Conservation (phyloP, 2,113 vertebrate species). For the Nycticryphes semicollaris region DNA sequence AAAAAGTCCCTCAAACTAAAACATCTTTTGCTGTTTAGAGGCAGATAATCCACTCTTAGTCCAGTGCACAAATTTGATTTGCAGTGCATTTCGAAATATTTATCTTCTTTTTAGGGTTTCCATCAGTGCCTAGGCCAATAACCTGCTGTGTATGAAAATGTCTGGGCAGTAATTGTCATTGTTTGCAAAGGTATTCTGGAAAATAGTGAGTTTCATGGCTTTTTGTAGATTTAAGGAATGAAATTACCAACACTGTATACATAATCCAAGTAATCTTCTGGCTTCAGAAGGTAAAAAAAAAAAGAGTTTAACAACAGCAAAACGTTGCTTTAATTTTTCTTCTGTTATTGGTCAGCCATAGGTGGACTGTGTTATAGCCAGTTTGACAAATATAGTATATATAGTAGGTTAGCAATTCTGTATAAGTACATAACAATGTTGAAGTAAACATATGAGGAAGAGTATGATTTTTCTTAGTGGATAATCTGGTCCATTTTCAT, state of each 20-base stretch:
- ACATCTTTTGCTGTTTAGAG: conserved; percentile 64
- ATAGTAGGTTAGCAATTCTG: conserved; percentile 80
- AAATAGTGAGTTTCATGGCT: conserved; percentile 52
- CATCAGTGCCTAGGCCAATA: conserved; percentile 74
- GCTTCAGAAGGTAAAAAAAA: conserved; percentile 74
- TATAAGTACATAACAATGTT: conserved; percentile 75
- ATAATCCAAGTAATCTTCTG: conserved; percentile 75
- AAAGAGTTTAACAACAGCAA: conserved; percentile 65
- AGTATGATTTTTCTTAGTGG: background rate
- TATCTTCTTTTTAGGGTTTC: conserved; percentile 78
- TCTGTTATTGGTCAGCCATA: conserved; percentile 73
- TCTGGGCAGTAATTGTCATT: conserved; percentile 76
- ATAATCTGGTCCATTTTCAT: conserved; percentile 39
- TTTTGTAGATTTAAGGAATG: conserved; percentile 75
- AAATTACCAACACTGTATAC: conserved; percentile 74
- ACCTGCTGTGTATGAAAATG: conserved; percentile 81
- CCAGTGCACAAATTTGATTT: conserved; percentile 74
- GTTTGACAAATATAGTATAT: conserved; percentile 73
- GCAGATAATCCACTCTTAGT: conserved; percentile 64
- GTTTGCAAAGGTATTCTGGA: conserved; percentile 77
- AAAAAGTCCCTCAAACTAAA: conserved; percentile 41
- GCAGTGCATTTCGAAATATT: conserved; percentile 77
- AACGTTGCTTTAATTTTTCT: conserved; percentile 75
- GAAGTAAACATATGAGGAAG: conserved; percentile 61
- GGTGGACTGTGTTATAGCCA: conserved; percentile 71